phyloP scores from a whole-genome alignment of 2,888 invertebrate species.

The Plagodis pulveraria region DNA sequence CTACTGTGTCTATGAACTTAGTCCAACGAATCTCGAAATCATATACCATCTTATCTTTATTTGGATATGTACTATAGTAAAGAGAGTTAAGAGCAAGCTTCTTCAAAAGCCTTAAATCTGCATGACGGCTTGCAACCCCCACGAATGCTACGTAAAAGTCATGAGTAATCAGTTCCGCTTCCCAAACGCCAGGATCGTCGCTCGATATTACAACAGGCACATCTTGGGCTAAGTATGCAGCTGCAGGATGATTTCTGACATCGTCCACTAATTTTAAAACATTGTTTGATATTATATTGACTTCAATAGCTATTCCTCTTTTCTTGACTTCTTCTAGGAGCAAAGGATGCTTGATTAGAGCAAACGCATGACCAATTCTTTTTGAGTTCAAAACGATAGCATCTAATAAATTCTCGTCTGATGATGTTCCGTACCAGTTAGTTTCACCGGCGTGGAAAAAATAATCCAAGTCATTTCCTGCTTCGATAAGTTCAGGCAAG shows the following conservation, averaged over 20 bases:
- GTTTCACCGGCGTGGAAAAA: constrained; percentile 94
- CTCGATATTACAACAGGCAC: constrained; percentile 90
- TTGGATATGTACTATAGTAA: constrained; percentile 85
- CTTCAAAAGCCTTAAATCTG: constrained; percentile 89
- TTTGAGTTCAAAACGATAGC: constrained; percentile 89
- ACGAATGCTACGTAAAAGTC: constrained; percentile 91
- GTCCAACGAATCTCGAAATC: constrained; percentile 75
- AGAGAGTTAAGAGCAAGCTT: constrained; percentile 91
- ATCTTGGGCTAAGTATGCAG: constrained; percentile 86
- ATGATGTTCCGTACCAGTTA: constrained; percentile 87
- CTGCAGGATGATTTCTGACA: constrained; percentile 90
- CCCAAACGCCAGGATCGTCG: constrained; percentile 93
- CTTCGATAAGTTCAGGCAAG: constrained; percentile 77
- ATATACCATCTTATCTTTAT: constrained; percentile 63
- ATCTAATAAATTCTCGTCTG: constrained; percentile 91
- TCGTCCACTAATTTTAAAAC: constrained; percentile 89
- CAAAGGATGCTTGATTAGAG: constrained; percentile 89
- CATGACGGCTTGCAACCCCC: constrained; percentile 88
- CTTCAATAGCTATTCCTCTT: constrained; percentile 88
- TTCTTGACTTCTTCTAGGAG: constrained; percentile 85
- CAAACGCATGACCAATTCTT: constrained; percentile 92
- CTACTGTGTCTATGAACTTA: constrained; percentile 62
- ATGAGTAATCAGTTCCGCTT: constrained; percentile 88
- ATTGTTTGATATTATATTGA: constrained; percentile 92
- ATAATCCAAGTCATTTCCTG: constrained; percentile 83